Percentiles rank a stretch among this genome's conserved stretches.
Conservation (phyloP, 2,888 invertebrate genomes). For the Neoascia interrupta region DNA sequence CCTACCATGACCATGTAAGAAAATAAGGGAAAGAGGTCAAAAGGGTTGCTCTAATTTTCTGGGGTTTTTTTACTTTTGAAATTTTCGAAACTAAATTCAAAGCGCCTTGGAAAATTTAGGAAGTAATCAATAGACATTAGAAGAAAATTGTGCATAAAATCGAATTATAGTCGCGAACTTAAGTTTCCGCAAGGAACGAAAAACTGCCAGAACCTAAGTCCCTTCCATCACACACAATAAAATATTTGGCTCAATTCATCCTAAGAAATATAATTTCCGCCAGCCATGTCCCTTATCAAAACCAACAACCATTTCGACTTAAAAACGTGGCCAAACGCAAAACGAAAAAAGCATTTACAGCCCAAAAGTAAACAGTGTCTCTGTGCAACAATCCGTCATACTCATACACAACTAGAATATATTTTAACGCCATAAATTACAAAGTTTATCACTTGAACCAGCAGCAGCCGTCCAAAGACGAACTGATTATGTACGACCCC, state of each 20-base stretch:
- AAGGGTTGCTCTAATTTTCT: too few species aligned
- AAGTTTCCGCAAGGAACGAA: too few species aligned
- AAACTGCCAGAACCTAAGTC: too few species aligned
- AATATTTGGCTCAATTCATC: slow-evolving; percentile 47
- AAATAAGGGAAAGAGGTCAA: too few species aligned
- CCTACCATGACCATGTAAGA: too few species aligned
- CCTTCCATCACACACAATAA: too few species aligned
- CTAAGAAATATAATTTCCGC: slow-evolving; percentile 54
- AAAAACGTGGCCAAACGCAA: slow-evolving; percentile 31
- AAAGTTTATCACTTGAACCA: slow-evolving; percentile 60
- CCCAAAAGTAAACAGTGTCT: slow-evolving; percentile 22
- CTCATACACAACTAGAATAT: slow-evolving; percentile 57
- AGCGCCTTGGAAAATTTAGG: too few species aligned
- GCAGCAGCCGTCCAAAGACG: slow-evolving; percentile 41
- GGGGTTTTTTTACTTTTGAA: too few species aligned
- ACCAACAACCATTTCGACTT: slow-evolving; percentile 37
- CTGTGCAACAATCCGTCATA: slow-evolving; percentile 57
- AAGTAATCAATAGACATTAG: too few species aligned
- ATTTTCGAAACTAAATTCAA: too few species aligned
- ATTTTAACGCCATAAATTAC: slow-evolving; percentile 61
- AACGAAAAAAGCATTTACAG: slow-evolving; percentile 17
- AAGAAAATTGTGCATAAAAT: too few species aligned
- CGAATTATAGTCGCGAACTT: too few species aligned
- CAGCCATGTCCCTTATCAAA: slow-evolving; percentile 42
- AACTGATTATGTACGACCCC: slow-evolving; percentile 52